Base-by-base conservation (phyloP, 2,888 invertebrate species). In the Hylaea fasciaria region DNA sequence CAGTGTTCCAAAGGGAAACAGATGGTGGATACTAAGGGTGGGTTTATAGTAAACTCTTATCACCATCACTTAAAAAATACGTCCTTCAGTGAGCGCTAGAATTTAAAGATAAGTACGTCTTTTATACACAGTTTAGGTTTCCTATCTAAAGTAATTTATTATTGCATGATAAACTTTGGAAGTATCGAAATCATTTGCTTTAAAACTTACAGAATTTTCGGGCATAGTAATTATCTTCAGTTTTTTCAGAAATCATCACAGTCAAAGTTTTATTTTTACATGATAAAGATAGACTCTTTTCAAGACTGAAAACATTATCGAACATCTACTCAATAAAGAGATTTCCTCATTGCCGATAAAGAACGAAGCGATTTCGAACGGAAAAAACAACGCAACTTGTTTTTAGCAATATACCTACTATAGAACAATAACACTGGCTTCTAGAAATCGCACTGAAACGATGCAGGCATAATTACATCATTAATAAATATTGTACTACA, bases 71-170 rank as follows among this genome's bases (percentile, higher is more conserved):
- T 86, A 86, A 85, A 87, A 69, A 85, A 87, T 80, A 84, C 75
- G 70, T 90, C 88, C 91, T 82, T 89, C 80, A 82, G 84, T 84
- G 90, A 80, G 90, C 91, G 91, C 91, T 92, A 91, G 87, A 92
- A 92, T 85, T 83, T 77, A 88, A 91, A 91, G 75, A 88, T 70
- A 82, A 71, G 70, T 56, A 49, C 48, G 43, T 53, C 39, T 62
- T 40, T 14, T 64, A 54, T 57, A 63, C 39, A 64, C 54, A 62
- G 53, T 47, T 57, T 50, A 46, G 32, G 14, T 44, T 39, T 39
- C 39, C 57, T 11, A 16, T 57, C 13, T 0, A 22, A 51, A 39
- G 45, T 10, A 17, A n/a, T 12, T 37, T n/a, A 16, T 28, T 41
- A 14, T 47, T 58, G 45, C 22, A 40, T 45, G 46, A 50, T 32